Evolutionary conservation across 2,888 invertebrate genomes (phyloP), one percentile per base, ranked within the genome.

Genomic region (Melinaea marsaeus): DNA sequence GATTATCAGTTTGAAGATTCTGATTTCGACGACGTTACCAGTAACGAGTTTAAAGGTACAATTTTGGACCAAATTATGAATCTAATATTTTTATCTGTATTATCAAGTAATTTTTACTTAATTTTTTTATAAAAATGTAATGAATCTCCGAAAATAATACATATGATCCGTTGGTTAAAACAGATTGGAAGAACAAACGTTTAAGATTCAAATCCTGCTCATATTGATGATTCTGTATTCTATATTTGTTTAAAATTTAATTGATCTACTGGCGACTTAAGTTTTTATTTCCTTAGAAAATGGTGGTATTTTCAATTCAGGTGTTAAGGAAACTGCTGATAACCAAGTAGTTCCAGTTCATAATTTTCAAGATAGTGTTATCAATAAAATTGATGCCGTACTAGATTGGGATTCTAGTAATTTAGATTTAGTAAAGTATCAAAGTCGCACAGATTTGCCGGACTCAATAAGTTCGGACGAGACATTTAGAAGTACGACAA

Each of bases 31-130:
- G 62, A 71, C 57, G 48, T 63, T 54, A 63, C 67, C 7, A 71
- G 65, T 61, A 62, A 66, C 22, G 68, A 68, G 59, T 60, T 67
- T 22, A 70, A 68, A 45, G 61, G 71, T 61, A 65, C 5, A 22
- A 9, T 35, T 13, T 34, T 5, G 13, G 13, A 42, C 5, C 48
- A 32, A 35, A 35, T n/a, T 55, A 34, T 55, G 42, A n/a, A 55
- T n/a, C 7, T 9, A 61, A 37, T 37, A 6, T 6, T 37, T 37
- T 37, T 37, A 4, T 1, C 37, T 6, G 5, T 6, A 7, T 0
- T 6, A 37, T 2, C 37, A 37, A 37, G 3, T 22, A 48, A 3
- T 6, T 13, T 3, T 6, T 2, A 48, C 13, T 48, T 3, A 51
- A 51, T 9, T 32, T n/a, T 6, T 32, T 3, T 22, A 22, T 22